phyloP scores from a whole-genome alignment of 2,888 invertebrate species.

The Pollenia labialis region DNA sequence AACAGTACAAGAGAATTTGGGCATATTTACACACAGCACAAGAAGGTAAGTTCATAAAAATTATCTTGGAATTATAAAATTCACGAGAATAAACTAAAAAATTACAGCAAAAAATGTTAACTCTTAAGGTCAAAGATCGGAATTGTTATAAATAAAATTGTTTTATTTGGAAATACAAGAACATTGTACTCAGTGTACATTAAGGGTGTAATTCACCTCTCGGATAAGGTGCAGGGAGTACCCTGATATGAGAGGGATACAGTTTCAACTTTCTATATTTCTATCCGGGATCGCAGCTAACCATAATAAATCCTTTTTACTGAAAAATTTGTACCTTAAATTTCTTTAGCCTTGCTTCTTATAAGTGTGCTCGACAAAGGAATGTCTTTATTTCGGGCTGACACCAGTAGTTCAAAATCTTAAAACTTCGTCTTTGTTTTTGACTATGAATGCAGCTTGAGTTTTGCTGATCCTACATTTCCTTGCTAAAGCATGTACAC shows the following conservation, averaged over 20 bases:
- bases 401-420: not conserved
- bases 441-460: not conserved
- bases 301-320: too few species aligned
- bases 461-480: conserved; percentile 11
- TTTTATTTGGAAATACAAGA: too few species aligned
- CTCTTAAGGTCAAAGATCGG: too few species aligned
- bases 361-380: conserved; percentile 11
- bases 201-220: too few species aligned
- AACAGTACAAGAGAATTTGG: conserved; percentile 92
- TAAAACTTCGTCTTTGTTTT: not conserved
- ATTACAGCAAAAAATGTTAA: too few species aligned
- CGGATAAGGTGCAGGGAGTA: too few species aligned
- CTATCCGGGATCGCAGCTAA: too few species aligned
- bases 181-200: too few species aligned
- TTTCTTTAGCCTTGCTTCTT: conserved; percentile 23
- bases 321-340: not conserved
- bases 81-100: too few species aligned
- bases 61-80: not conserved
- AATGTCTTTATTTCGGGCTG: conserved; percentile 2
- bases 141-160: too few species aligned
- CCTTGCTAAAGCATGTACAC: not conserved
- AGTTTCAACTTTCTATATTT: too few species aligned
- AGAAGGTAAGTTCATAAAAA: conserved; percentile 85
- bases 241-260: too few species aligned
- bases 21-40: conserved; percentile 92